Evolutionary conservation across 2,888 invertebrate species (phyloP), one percentile per base, ranked within the genome.

Genomic region (Cosmia trapezina): DNA sequence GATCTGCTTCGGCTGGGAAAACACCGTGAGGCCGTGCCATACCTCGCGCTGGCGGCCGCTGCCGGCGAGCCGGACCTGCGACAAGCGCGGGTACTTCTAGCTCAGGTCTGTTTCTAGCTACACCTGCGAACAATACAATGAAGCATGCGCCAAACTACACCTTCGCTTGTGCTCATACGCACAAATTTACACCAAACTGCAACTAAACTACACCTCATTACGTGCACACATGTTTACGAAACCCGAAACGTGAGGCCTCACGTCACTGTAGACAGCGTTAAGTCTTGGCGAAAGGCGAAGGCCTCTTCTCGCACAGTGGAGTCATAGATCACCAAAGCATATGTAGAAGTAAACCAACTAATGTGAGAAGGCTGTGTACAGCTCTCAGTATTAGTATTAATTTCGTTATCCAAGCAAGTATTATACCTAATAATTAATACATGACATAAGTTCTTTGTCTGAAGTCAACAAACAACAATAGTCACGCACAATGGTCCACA

Each of bases 41-140:
- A 92, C 17, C 85, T 94, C 1, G 93, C 94, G 0, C 88, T 93
- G 19, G 92, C 91, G 0, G 93, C 92, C 0, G 90, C 91, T 1
- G 86, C 88, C 1, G n/a, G 72, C 0, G 84, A 86, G 17, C 76
- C 81, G 1, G 65, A 75, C 5, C 76, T 88, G 0, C 70, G 85
- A 0, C n/a, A 73, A 6, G 90, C 93, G 2, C 86, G 88, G 57
- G 12, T 11, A 41, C 74, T 1, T 59, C 88, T 91, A 11, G 83
- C 83, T 4, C 85, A 88, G 86, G 90, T 90, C 59, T 28, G 73
- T 73, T 41, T 37, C 37, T 47, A 37, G 2, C 37, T 41, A n/a
- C 66, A 28, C 28, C 28, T 28, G 28, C 28, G 28, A 28, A 28
- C 28, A 28, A 28, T 28, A 28, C 28, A 28, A 3, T 28, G 1